Evolutionary conservation across 2,797 vertebrate genomes (phyloP).

Genomic region (Parauchenoglanis punctatus): DNA sequence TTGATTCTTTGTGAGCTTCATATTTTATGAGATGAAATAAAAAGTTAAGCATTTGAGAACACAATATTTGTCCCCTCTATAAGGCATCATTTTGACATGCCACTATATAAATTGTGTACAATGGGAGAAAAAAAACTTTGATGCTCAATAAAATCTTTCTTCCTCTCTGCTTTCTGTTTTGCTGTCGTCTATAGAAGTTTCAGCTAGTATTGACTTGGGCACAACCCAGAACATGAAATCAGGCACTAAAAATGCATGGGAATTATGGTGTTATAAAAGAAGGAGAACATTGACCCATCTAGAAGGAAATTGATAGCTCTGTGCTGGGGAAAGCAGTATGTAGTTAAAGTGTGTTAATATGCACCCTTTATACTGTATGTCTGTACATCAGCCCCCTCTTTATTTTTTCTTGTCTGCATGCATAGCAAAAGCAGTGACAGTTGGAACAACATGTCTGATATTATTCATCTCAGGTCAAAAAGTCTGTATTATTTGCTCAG

Average conservation of each 20-base stretch:
- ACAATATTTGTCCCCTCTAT: neutral
- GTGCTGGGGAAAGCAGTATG: slow-evolving; percentile 28
- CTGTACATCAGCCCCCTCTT: slow-evolving; percentile 19
- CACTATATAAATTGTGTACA: neutral
- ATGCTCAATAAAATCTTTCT: slow-evolving; percentile 15
- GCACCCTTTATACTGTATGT: slow-evolving; percentile 15
- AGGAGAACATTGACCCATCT: slow-evolving; percentile 32
- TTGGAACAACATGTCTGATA: slow-evolving; percentile 27
- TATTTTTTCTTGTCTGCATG: neutral
- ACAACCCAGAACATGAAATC: slow-evolving; percentile 41
- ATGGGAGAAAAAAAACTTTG: slow-evolving; percentile 6
- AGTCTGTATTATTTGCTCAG: slow-evolving; percentile 17
- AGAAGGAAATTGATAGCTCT: slow-evolving; percentile 38
- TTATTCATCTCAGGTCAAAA: slow-evolving; percentile 25
- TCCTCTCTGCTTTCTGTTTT: slow-evolving; percentile 17
- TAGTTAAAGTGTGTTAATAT: slow-evolving; percentile 21
- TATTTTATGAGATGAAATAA: slow-evolving; percentile 19
- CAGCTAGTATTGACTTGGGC: slow-evolving; percentile 30
- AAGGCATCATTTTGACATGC: neutral
- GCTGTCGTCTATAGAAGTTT: slow-evolving; percentile 25
- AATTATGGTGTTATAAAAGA: slow-evolving; percentile 33
- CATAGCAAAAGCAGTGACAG: neutral
- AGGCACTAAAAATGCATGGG: slow-evolving; percentile 40
- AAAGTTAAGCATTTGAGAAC: neutral
- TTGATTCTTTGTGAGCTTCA: neutral